These are phyloP conservation scores for Babyrousa celebensis DNA, from an alignment of 2,797 vertebrate species.

Conservation along the genomic window DNA sequence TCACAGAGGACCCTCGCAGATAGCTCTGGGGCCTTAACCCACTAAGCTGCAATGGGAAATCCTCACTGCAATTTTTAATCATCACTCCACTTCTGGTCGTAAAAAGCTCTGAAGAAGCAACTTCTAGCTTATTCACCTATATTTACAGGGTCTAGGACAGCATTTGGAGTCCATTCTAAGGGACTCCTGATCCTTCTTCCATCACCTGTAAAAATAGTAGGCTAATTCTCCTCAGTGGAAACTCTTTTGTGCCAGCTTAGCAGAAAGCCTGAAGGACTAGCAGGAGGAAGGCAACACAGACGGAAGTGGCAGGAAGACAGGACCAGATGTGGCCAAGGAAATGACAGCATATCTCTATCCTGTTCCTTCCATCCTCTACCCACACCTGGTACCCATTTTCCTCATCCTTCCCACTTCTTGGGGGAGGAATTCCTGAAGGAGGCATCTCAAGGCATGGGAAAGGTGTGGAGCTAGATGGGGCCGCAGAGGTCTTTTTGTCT, in stretches of 20 bases:
- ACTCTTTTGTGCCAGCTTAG: neutral
- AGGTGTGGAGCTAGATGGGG: neutral
- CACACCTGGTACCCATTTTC: too few relatives aligned
- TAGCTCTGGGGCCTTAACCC: too few relatives aligned
- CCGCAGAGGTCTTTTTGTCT: neutral
- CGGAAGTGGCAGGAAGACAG: accelerated
- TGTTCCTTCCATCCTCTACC: accelerated
- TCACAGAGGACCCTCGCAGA: too few relatives aligned
- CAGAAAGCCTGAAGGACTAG: neutral
- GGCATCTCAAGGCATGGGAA: too few relatives aligned
- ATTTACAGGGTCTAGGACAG: neutral
- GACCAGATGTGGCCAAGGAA: neutral
- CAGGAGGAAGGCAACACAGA: neutral
- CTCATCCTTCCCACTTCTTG: neutral
- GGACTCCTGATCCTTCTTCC: neutral
- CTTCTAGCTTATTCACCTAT: neutral
- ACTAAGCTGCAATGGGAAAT: too few relatives aligned
- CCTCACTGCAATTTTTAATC: neutral
- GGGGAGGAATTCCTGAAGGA: neutral
- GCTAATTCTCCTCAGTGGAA: neutral
- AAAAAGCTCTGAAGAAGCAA: neutral
- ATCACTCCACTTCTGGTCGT: accelerated
- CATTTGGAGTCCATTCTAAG: neutral
- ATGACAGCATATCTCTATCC: accelerated
- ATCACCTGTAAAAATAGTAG: neutral